A percentile compares a stretch with the other conserved stretches of the same genome.
phyloP scores from a whole-genome alignment of 1,140 invertebrate species.

The Aethina tumida region DNA sequence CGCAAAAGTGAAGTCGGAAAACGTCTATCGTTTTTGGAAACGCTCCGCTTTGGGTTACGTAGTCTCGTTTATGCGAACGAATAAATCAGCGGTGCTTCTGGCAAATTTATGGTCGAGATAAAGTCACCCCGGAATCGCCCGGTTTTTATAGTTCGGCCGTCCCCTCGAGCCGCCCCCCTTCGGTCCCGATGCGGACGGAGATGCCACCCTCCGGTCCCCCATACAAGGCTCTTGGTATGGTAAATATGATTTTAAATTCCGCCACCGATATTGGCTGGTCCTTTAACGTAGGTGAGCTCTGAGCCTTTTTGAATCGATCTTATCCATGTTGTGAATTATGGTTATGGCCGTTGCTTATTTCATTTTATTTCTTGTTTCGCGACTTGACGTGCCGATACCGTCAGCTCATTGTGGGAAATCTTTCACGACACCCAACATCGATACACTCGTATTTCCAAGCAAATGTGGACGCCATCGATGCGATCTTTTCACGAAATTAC shows the following conservation, averaged over 20 bases:
- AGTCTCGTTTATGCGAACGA: constrained; percentile 36
- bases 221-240: constrained; percentile 6
- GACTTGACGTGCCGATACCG: constrained; percentile 13
- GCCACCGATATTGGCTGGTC: constrained; percentile 30
- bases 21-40: too few species aligned
- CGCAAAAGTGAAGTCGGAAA: too few species aligned
- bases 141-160: constrained; percentile 36
- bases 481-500: too few species aligned
- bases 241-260: constrained; percentile 36
- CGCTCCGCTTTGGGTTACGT: too few species aligned
- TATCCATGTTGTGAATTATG: constrained; percentile 21
- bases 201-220: constrained; percentile 27
- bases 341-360: constrained; percentile 16
- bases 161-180: too few species aligned
- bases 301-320: constrained; percentile 23
- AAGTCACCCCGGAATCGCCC: constrained; percentile 36
- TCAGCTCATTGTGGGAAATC: too few species aligned
- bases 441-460: too few species aligned
- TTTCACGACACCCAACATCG: too few species aligned
- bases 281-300: constrained; percentile 28
- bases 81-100: constrained; percentile 39
- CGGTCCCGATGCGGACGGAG: too few species aligned
- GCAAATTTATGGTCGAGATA: constrained; percentile 38
- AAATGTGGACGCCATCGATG: too few species aligned
- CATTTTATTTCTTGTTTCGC: constrained; percentile 18